Base-by-base conservation (phyloP, 2,113 vertebrate genomes). In the Siniperca knerii region DNA sequence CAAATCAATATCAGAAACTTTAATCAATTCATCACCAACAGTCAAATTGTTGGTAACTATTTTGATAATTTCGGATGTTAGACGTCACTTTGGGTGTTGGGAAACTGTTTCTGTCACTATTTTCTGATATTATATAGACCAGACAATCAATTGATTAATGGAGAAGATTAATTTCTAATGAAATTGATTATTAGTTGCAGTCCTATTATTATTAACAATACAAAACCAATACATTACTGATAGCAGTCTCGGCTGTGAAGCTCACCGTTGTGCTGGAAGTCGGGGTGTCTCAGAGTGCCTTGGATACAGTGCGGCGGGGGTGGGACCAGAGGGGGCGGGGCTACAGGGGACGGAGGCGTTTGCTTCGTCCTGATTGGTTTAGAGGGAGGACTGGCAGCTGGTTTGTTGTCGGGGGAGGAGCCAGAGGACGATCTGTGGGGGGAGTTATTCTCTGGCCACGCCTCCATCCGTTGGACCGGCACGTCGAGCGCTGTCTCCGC, bases 241-340 rank as follows among this genome's bases (percentile, higher is more conserved):
- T 37, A 37, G 35, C 35, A 37, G 35, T 37, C 35, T 37, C 35
- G 4, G 35, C 5, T 44, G 42, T 44, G 42, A 44, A 18, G 1
- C 89, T 90, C 81, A 94, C 93, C 93, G 23, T 94, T 94, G 62
- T 94, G 93, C n/a, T 94, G 93, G 85, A 94, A 94, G 74, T 94
- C 91, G 0, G 94, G 60, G 67, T 87, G 75, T 54, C 91, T 87
- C 89, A 94, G 46, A 0, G 70, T 83, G 18, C 93, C 93, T 1
- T 91, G 92, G 83, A 94, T 89, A 15, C 86, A 40, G 57, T 92
- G 88, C 60, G 50, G 87, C 0, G 75, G 74, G 8, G 75, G 79
- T 0, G 65, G 61, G 6, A 25, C 57, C 10, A 69, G n/a, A 1
- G 42, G 65, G 25, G 78, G 70, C 40, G 79, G 80, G 4, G 48